These are phyloP conservation scores for Idaea dimidiata DNA, from an alignment of 2,888 invertebrate genomes.

Conservation along the genomic window DNA sequence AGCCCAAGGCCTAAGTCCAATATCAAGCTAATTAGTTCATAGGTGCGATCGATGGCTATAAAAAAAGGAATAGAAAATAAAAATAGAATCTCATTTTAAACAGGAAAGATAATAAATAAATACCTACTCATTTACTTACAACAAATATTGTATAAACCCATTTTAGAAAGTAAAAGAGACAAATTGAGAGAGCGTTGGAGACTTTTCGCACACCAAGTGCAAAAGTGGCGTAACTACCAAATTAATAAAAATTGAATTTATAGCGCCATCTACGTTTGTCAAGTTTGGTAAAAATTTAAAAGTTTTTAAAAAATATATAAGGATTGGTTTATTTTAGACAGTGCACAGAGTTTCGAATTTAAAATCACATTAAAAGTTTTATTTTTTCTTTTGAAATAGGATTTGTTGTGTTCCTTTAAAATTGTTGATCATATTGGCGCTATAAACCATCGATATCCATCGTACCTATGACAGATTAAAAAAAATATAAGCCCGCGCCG, in stretches of 20 bases:
- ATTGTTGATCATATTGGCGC: not conserved
- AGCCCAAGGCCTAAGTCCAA: conserved; percentile 57
- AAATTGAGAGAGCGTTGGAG: too few relatives aligned
- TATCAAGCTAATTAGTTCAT: not conserved
- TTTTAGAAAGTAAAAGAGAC: too few relatives aligned
- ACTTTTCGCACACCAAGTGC: not conserved
- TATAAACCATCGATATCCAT: not conserved
- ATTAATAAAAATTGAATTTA: not conserved
- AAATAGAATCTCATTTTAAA: too few relatives aligned
- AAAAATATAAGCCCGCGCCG: not conserved
- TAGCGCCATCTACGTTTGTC: too few relatives aligned
- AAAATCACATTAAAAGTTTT: too few relatives aligned
- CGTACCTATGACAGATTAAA: not conserved
- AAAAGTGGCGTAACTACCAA: not conserved
- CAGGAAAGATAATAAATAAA: too few relatives aligned
- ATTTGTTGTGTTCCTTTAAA: not conserved
- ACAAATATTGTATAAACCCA: too few relatives aligned
- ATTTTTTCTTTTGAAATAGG: not conserved
- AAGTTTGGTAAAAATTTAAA: too few relatives aligned
- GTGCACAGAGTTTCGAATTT: too few relatives aligned
- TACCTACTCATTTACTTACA: too few relatives aligned
- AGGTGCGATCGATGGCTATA: not conserved
- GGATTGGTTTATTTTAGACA: too few relatives aligned
- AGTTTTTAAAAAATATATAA: too few relatives aligned
- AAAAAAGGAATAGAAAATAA: conserved; percentile 15